Evolutionary conservation across 2,888 invertebrate genomes (phyloP).

Genomic region (Macaria liturata): DNA sequence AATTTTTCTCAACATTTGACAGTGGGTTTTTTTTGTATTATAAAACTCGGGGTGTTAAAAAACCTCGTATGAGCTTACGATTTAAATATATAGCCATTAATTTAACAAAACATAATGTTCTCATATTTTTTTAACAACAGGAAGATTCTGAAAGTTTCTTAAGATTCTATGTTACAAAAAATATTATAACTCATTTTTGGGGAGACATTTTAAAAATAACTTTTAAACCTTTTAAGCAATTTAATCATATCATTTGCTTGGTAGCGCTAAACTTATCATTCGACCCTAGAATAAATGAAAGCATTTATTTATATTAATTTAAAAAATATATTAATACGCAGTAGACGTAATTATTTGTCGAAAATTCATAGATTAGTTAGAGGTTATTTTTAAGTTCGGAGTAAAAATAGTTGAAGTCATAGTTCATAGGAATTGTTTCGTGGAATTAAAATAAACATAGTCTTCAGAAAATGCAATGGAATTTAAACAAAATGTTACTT

Average conservation of each 20-base stretch:
- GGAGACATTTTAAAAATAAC: not conserved
- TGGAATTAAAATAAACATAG: constrained; percentile 16
- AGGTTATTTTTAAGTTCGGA: constrained; percentile 15
- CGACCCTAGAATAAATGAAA: constrained; percentile 23
- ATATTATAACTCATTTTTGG: too few species aligned
- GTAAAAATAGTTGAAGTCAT: constrained; percentile 6
- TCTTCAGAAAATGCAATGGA: not conserved
- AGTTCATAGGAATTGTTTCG: constrained; percentile 22
- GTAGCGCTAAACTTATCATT: constrained; percentile 22
- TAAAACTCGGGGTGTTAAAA: too few species aligned
- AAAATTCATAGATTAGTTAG: constrained; percentile 13
- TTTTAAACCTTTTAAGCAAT: constrained; percentile 26
- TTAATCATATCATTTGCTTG: constrained; percentile 35
- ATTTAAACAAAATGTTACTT: too few species aligned
- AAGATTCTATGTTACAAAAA: too few species aligned
- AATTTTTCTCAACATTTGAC: too few species aligned
- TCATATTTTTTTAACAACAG: too few species aligned
- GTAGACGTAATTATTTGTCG: constrained; percentile 5
- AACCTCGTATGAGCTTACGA: too few species aligned
- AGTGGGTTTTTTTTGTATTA: too few species aligned
- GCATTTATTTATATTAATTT: constrained; percentile 34
- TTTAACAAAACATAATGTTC: too few species aligned
- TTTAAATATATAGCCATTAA: too few species aligned
- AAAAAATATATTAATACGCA: constrained; percentile 5
- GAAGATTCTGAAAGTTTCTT: too few species aligned